A percentile compares a stretch with the other conserved stretches of the same genome.
Evolutionary conservation across 2,113 vertebrate species (phyloP).

Genomic region (Oryzias woworae): DNA sequence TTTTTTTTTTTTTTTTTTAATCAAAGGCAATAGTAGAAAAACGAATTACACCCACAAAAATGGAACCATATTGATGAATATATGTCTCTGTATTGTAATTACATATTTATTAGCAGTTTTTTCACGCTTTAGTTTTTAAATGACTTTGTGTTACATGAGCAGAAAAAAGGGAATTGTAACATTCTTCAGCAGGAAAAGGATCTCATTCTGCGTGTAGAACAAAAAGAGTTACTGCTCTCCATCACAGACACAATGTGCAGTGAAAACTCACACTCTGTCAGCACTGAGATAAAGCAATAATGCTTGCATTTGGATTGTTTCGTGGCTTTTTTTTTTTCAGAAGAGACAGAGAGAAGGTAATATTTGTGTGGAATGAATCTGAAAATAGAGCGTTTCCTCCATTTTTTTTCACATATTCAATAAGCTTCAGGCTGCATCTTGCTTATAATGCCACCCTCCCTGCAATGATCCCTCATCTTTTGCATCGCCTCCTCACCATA

Average conservation of each 20-base stretch:
- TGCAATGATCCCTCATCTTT: slow-evolving; percentile 57
- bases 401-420: slow-evolving; percentile 47
- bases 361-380: slow-evolving; percentile 43
- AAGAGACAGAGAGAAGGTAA: slow-evolving; percentile 12
- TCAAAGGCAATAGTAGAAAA: slow-evolving; percentile 1
- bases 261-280: slow-evolving; percentile 28
- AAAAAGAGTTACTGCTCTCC: slow-evolving; percentile 2
- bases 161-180: slow-evolving; percentile 1
- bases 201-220: slow-evolving; percentile 15
- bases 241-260: slow-evolving; percentile 1
- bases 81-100: slow-evolving; percentile 4
- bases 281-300: slow-evolving; percentile 34
- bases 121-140: slow-evolving; percentile 22
- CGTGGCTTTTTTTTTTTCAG: slow-evolving; percentile 29
- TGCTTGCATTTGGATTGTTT: slow-evolving; percentile 21
- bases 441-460: slow-evolving; percentile 49
- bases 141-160: slow-evolving; percentile 15
- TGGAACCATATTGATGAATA: slow-evolving; percentile 4
- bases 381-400: slow-evolving; percentile 48
- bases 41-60: slow-evolving; percentile 1
- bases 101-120: slow-evolving; percentile 5
- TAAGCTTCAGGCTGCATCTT: slow-evolving; percentile 51
- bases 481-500: slow-evolving; percentile 65
- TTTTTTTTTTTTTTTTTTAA: slow-evolving; percentile 7
- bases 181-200: slow-evolving; percentile 14